Evolutionary conservation across 1,140 invertebrate genomes (phyloP).

Genomic region (Bombus balteatus): DNA sequence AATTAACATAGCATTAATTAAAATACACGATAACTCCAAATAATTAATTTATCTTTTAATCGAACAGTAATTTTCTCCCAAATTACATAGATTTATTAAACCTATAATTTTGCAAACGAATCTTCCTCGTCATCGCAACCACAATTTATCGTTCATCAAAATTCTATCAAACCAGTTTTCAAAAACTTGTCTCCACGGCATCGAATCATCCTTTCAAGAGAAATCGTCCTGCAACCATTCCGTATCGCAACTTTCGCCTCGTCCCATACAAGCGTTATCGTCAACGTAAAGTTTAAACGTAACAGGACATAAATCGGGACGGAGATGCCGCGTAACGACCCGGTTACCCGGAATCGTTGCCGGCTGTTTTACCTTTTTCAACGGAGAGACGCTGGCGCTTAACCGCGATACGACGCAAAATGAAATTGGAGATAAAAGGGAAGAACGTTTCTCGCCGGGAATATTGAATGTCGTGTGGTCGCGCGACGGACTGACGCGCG

Average conservation of each 20-base stretch:
- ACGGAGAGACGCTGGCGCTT: neutral
- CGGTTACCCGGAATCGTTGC: conserved; percentile 22
- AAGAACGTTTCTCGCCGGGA: neutral
- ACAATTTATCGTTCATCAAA: neutral
- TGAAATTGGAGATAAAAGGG: conserved; percentile 21
- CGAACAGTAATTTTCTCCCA: neutral
- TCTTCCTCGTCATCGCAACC: too few species aligned
- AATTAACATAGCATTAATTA: neutral
- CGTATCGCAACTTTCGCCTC: neutral
- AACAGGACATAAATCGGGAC: conserved; percentile 22
- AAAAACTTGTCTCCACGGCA: neutral
- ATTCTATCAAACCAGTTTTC: neutral
- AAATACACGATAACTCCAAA: neutral
- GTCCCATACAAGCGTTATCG: neutral
- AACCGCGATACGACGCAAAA: neutral
- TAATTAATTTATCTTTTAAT: neutral
- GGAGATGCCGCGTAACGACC: conserved; percentile 3
- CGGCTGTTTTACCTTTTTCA: neutral
- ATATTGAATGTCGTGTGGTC: neutral
- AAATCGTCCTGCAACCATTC: too few species aligned
- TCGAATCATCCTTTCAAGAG: too few species aligned
- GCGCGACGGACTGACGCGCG: conserved; percentile 7
- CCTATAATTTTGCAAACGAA: neutral
- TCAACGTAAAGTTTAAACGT: conserved; percentile 20
- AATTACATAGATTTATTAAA: neutral